These are phyloP conservation scores for Cryptophagus acutangulus DNA, from an alignment of 2,888 invertebrate species.

Conservation along the genomic window DNA sequence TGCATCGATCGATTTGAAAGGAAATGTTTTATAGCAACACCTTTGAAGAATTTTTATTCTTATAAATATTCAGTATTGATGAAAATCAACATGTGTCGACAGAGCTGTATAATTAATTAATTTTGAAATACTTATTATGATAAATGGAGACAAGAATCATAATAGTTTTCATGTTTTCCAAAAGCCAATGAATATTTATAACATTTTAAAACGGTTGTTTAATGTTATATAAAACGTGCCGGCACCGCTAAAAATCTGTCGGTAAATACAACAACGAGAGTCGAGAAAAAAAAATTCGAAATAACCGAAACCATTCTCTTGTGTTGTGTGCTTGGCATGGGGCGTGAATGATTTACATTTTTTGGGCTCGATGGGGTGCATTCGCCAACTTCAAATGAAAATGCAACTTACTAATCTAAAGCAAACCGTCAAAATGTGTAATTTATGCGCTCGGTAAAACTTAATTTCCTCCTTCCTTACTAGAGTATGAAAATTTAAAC, in stretches of 20 bases:
- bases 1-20: too few relatives aligned
- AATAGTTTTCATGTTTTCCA: constrained; percentile 35
- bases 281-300: too few relatives aligned
- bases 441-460: too few relatives aligned
- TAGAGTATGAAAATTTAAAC: too few relatives aligned
- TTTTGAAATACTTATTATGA: constrained; percentile 33
- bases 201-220: constrained; percentile 32
- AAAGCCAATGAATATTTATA: constrained; percentile 37
- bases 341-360: constrained; percentile 40
- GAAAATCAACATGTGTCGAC: constrained; percentile 27
- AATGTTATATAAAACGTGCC: constrained; percentile 35
- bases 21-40: too few relatives aligned
- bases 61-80: constrained; percentile 16
- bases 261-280: constrained; percentile 34
- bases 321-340: constrained; percentile 33
- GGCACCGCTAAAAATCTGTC: constrained; percentile 34
- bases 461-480: too few relatives aligned
- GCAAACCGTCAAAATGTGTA: too few relatives aligned
- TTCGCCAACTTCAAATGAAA: constrained; percentile 38
- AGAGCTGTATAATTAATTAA: constrained; percentile 30
- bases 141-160: constrained; percentile 33
- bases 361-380: constrained; percentile 36
- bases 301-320: constrained; percentile 33
- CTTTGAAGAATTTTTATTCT: too few relatives aligned
- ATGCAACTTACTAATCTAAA: constrained; percentile 30